These are phyloP conservation scores for Tridacna crocea DNA, from an alignment of 2,888 invertebrate species.

Conservation along the genomic window DNA sequence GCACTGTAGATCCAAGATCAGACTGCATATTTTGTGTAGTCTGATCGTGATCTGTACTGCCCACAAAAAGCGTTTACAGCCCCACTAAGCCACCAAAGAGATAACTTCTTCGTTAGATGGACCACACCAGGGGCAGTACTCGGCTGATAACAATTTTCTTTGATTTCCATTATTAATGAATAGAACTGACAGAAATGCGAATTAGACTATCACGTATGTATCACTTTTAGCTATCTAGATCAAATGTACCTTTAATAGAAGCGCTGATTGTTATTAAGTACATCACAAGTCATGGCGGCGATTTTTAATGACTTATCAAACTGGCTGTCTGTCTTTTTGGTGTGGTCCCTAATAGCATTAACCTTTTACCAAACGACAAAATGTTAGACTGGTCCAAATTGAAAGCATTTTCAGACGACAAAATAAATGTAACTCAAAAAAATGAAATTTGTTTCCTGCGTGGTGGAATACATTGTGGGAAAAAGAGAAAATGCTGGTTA, in stretches of 20 bases:
- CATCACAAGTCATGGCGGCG: constrained; percentile 12
- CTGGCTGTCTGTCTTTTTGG: too few species aligned
- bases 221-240: constrained; percentile 1
- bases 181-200: constrained; percentile 17
- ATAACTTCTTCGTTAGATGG: background rate
- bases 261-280: background rate
- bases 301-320: constrained; percentile 17
- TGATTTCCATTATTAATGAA: constrained; percentile 34
- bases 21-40: too few species aligned
- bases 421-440: background rate
- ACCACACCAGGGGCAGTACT: constrained; percentile 5
- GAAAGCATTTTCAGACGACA: too few species aligned
- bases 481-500: background rate
- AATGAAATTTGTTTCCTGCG: background rate
- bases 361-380: too few species aligned
- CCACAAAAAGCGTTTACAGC: too few species aligned
- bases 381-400: too few species aligned
- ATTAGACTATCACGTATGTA: constrained; percentile 17
- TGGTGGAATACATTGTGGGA: background rate
- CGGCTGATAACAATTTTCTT: constrained; percentile 34
- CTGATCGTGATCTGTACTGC: too few species aligned
- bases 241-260: constrained; percentile 13
- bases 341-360: background rate
- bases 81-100: too few species aligned
- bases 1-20: too few species aligned